Evolutionary conservation across 2,888 invertebrate species (phyloP).

Genomic region (Teinopalpus imperialis): DNA sequence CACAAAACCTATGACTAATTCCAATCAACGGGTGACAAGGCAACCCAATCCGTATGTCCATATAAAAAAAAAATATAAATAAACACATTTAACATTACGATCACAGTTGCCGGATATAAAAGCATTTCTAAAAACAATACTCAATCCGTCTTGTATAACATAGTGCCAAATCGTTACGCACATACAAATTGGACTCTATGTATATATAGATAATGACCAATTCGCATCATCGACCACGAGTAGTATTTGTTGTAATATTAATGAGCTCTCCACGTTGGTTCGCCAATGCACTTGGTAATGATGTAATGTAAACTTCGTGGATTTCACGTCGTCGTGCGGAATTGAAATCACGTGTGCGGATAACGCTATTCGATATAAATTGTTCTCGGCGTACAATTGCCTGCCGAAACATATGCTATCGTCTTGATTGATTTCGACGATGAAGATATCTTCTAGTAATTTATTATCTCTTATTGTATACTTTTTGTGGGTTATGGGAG

Average conservation of each 20-base stretch:
- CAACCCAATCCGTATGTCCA: not conserved
- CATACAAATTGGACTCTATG: slow-evolving; percentile 11
- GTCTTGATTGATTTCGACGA: too few species aligned
- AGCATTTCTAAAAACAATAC: slow-evolving; percentile 19
- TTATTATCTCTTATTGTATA: too few species aligned
- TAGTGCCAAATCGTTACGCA: slow-evolving; percentile 13
- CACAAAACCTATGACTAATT: not conserved
- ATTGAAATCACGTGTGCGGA: slow-evolving; percentile 3
- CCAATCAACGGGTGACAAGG: not conserved
- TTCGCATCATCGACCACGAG: not conserved
- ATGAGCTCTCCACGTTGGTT: slow-evolving; percentile 6
- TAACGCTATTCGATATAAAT: too few species aligned
- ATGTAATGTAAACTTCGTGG: slow-evolving; percentile 12
- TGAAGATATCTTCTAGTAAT: too few species aligned
- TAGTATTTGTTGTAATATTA: slow-evolving; percentile 4
- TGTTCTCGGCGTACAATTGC: too few species aligned
- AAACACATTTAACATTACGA: slow-evolving; percentile 3
- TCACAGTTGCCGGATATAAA: slow-evolving; percentile 19
- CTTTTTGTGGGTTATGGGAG: too few species aligned
- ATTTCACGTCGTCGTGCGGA: not conserved
- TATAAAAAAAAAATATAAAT: slow-evolving; percentile 15
- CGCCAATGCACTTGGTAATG: slow-evolving; percentile 12
- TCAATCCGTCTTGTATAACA: slow-evolving; percentile 17
- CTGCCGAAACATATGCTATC: too few species aligned
- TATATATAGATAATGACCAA: not conserved